phyloP scores from a whole-genome alignment of 1,140 invertebrate species.

The Phthorimaea operculella region DNA sequence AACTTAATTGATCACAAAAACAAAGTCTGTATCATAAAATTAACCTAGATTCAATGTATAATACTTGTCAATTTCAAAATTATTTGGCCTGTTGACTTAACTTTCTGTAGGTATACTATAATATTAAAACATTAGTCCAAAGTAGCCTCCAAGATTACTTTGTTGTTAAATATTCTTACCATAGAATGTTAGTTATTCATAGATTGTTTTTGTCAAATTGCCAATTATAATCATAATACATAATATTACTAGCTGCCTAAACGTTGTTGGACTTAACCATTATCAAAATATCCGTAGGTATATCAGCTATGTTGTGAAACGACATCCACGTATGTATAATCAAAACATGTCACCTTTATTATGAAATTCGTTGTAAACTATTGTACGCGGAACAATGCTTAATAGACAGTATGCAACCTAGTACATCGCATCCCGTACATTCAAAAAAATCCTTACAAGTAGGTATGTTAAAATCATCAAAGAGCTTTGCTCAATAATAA shows the following conservation, averaged over 20 bases:
- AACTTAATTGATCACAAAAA: constrained; percentile 3
- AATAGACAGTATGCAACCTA: background rate
- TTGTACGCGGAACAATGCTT: background rate
- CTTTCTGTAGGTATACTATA: constrained; percentile 2
- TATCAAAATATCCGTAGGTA: constrained; percentile 1
- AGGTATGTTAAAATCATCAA: background rate
- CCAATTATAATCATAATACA: background rate
- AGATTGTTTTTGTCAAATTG: background rate
- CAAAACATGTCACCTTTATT: background rate
- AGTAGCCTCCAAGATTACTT: background rate
- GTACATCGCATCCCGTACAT: background rate
- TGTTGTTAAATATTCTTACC: background rate
- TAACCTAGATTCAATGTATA: constrained; percentile 21
- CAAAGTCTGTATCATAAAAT: background rate
- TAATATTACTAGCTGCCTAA: background rate
- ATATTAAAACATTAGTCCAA: constrained; percentile 10
- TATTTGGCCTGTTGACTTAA: constrained; percentile 17
- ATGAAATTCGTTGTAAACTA: background rate
- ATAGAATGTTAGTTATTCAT: no score
- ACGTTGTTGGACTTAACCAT: background rate
- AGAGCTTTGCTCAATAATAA: background rate
- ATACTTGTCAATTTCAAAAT: constrained; percentile 25
- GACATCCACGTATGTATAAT: background rate
- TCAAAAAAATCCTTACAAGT: background rate
- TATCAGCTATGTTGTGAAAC: background rate